Base-by-base conservation (phyloP, 2,888 invertebrate species). In the Macaria notata region DNA sequence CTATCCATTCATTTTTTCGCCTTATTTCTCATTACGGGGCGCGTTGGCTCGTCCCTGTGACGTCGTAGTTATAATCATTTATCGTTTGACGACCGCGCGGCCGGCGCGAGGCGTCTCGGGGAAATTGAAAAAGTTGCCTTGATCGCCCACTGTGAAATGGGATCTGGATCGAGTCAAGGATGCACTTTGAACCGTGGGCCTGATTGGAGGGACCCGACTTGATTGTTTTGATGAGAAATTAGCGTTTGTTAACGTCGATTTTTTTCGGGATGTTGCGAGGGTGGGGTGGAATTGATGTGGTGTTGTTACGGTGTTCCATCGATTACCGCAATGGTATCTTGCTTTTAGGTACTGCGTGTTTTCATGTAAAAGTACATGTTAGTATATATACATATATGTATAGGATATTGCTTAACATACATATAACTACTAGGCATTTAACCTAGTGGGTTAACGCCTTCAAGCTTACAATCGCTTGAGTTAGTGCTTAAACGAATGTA, bases 41-140 rank as follows among this genome's bases (percentile, higher is more conserved):
- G 79, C 77, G 77, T 76, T 73, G 74, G 71, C 76, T 76, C 79
- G 83, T 80, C 84, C 80, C 83, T 81, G 74, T 82, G 81, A 79
- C 87, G 80, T 84, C 83, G 84, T 81, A 84, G 81, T 86, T 86
- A 83, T 86, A 88, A 89, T 90, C 86, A 84, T 83, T 87, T 85
- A 86, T 73, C 88, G 90, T 90, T 90, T 89, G 90, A 88, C 83
- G 86, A 78, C 79, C 75, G 75, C 74, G 71, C 70, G 62, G 68
- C 71, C 70, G 62, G 68, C 63, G 72, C 76, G 73, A 49, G 53
- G 59, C 42, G 55, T 59, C 63, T 56, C 49, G 66, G 76, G 87
- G 84, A 84, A 86, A 87, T 86, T 87, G 85, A 85, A 86, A 87
- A 87, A 87, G 81, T 86, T 86, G 75, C 65, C 68, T 63, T 73